Evolutionary conservation across 2,113 vertebrate species (phyloP), one percentile per base, ranked within the genome.

Genomic region (Amblyopsis rosae): DNA sequence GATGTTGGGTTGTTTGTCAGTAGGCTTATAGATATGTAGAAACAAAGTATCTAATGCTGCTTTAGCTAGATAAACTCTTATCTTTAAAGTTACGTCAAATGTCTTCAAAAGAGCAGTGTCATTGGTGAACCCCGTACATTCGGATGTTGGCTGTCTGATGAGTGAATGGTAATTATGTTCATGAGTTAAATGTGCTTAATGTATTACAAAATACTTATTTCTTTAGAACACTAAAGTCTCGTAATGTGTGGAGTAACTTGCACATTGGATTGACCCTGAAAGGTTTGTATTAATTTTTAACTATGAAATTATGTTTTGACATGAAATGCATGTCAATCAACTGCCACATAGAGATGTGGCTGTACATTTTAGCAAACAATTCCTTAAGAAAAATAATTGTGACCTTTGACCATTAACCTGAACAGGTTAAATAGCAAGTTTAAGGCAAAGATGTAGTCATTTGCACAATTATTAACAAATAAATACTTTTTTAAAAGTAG

Each of bases 11-110:
- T 41, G 35, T 41, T 6, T 41, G 35, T 41, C 35, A 41, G 35
- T 41, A 26, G 26, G 26, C 26, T 26, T 26, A 41, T 41, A 41
- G 35, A 41, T 41, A 41, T 41, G 5, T 41, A 41, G 4, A 41
- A 84, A 89, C 26, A 26, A 26, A 26, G 26, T 26, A 26, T 26
- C 1, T 26, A 26, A 26, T 26, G 26, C 26, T 26, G 26, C 26
- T 26, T 26, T 26, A 26, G 26, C 26, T 26, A 26, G 26, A 26
- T 26, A 88, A 81, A 79, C 54, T 58, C 74, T 91, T 92, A 93
- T 92, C 91, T 86, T 65, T 15, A 75, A 57, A 64, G 61, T 69
- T 82, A 51, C 12, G 73, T 81, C 62, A 67, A 65, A 51, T 70
- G 82, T 32, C 0, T 16, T 46, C n/a, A 8, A 59, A 35, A 7